Evolutionary conservation across 2,113 vertebrate species (phyloP).

Genomic region (Muscicapa adusta): DNA sequence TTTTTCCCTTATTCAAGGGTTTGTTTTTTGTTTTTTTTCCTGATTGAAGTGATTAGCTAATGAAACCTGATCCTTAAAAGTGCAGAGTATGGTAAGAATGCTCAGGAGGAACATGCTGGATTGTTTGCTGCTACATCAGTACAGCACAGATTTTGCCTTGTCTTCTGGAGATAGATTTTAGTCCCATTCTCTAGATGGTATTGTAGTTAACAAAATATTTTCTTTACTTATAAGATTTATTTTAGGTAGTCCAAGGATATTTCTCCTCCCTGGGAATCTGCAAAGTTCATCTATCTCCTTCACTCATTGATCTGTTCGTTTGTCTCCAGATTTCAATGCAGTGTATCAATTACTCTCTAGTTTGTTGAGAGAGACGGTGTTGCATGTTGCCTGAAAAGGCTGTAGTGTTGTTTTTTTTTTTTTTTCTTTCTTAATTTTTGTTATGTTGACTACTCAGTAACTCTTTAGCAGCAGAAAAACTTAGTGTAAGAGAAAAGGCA

Average conservation of each 20-base stretch:
- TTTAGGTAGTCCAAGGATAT: neutral
- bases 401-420: neutral
- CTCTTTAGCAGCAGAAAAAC: neutral
- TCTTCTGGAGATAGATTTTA: neutral
- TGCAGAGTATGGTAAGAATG: neutral
- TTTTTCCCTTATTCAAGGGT: neutral
- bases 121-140: neutral
- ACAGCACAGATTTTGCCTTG: neutral
- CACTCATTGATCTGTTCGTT: neutral
- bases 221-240: neutral
- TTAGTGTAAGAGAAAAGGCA: neutral
- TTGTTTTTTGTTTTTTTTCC: neutral
- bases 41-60: neutral
- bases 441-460: neutral
- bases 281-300: neutral
- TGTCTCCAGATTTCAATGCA: neutral
- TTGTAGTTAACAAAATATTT: neutral
- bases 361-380: neutral
- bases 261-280: neutral
- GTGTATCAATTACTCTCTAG: neutral
- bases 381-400: neutral
- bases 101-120: neutral
- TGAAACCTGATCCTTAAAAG: neutral
- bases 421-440: neutral
- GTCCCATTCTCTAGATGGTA: neutral